Evolutionary conservation across 2,797 vertebrate species (phyloP).

Genomic region (Paguma larvata): DNA sequence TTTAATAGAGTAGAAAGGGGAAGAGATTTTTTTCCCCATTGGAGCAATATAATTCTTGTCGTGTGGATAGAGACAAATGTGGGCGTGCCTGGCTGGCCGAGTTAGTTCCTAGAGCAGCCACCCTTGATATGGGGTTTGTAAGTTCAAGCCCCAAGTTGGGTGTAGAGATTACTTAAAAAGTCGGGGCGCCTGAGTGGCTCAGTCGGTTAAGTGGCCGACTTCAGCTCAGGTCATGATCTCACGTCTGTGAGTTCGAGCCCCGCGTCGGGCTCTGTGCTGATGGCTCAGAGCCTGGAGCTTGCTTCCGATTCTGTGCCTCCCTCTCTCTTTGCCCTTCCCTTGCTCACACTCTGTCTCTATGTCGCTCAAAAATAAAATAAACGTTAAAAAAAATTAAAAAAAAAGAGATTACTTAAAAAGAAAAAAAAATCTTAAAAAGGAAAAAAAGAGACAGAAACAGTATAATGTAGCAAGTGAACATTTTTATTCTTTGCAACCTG

Average conservation of each 20-base stretch:
- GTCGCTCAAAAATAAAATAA: no score
- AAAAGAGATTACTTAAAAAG: background rate
- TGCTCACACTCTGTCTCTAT: no score
- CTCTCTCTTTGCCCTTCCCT: no score
- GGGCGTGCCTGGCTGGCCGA: background rate
- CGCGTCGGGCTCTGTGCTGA: no score
- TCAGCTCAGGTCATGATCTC: no score
- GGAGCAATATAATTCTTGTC: constrained; percentile 8
- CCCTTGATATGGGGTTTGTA: background rate
- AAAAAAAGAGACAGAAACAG: background rate
- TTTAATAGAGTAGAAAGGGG: background rate
- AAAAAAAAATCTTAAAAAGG: background rate
- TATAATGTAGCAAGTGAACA: background rate
- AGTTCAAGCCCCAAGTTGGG: background rate
- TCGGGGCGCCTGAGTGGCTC: no score
- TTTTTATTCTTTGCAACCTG: background rate
- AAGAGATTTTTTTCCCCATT: background rate
- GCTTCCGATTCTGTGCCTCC: no score
- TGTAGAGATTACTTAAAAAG: background rate
- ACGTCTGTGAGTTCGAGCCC: no score
- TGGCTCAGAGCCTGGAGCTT: no score
- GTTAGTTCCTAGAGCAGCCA: background rate
- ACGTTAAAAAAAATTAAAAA: no score
- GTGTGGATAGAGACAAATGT: background rate
- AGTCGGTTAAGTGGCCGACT: no score